Evolutionary conservation across 2,113 vertebrate species (phyloP).

Genomic region (Cyphomyrus plagiostoma): DNA sequence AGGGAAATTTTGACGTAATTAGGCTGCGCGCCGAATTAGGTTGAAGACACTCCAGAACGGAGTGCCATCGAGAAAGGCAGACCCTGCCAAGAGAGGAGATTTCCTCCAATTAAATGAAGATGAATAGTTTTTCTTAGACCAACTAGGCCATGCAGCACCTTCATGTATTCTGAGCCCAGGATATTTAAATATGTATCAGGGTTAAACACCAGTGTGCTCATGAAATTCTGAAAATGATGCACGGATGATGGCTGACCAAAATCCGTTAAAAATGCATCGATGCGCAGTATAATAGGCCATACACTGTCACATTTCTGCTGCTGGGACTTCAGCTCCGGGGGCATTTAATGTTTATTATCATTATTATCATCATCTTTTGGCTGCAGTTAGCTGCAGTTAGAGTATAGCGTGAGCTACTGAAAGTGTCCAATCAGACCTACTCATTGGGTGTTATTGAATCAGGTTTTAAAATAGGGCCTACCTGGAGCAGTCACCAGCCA

Average conservation of each 20-base stretch:
- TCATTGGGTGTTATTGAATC: neutral
- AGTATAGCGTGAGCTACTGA: neutral
- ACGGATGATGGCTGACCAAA: neutral
- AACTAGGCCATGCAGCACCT: slow-evolving; percentile 44
- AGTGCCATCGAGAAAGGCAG: neutral
- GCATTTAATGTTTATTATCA: neutral
- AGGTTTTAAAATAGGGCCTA: neutral
- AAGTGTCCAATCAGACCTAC: neutral
- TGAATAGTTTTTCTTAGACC: slow-evolving; percentile 49
- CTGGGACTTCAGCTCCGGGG: neutral
- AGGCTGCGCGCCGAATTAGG: slow-evolving; percentile 16
- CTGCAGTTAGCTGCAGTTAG: neutral
- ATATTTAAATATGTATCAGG: slow-evolving; percentile 32
- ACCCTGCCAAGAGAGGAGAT: neutral
- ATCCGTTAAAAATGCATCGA: slow-evolving; percentile 33
- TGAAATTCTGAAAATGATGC: neutral
- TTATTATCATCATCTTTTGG: neutral
- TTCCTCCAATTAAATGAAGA: slow-evolving; percentile 52
- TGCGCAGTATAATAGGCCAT: slow-evolving; percentile 24
- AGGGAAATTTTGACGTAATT: neutral
- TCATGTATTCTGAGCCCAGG: slow-evolving; percentile 31
- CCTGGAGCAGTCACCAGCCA: neutral
- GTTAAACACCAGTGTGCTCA: slow-evolving; percentile 15
- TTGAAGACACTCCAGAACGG: neutral
- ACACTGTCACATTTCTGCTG: neutral